These are phyloP conservation scores for Omphaloscelis lunosa DNA, from an alignment of 2,888 invertebrate genomes.

Conservation along the genomic window DNA sequence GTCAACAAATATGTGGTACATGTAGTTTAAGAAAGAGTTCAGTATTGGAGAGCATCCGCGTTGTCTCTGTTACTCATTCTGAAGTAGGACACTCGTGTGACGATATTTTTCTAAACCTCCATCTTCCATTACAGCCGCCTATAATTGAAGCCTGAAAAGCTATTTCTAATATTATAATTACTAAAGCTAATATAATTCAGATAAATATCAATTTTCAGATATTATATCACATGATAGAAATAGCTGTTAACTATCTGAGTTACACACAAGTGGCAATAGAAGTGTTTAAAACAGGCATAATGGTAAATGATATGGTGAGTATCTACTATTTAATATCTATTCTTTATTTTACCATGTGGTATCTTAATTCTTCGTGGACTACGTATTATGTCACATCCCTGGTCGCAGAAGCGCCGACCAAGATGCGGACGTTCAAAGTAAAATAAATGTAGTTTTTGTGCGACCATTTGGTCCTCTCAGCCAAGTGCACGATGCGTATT, in stretches of 20 bases:
- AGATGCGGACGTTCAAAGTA: background rate
- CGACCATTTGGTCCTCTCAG: background rate
- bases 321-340: background rate
- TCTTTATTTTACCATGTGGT: background rate
- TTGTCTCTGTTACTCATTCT: too few relatives aligned
- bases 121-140: background rate
- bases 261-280: constrained; percentile 28
- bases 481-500: background rate
- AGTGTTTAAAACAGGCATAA: background rate
- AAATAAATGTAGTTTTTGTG: background rate
- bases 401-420: background rate
- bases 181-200: background rate
- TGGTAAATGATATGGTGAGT: constrained; percentile 4
- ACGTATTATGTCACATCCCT: background rate
- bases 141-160: background rate
- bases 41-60: background rate
- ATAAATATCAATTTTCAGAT: constrained; percentile 4
- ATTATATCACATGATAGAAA: constrained; percentile 6
- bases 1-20: background rate
- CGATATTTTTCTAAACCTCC: background rate
- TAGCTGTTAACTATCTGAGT: background rate
- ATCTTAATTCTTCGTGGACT: background rate
- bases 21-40: background rate
- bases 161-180: background rate
- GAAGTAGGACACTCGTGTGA: too few relatives aligned